A percentile compares a stretch with the other conserved stretches of the same genome.
phyloP scores from a whole-genome alignment of 2,888 invertebrate species.

The Julus scanicus region DNA sequence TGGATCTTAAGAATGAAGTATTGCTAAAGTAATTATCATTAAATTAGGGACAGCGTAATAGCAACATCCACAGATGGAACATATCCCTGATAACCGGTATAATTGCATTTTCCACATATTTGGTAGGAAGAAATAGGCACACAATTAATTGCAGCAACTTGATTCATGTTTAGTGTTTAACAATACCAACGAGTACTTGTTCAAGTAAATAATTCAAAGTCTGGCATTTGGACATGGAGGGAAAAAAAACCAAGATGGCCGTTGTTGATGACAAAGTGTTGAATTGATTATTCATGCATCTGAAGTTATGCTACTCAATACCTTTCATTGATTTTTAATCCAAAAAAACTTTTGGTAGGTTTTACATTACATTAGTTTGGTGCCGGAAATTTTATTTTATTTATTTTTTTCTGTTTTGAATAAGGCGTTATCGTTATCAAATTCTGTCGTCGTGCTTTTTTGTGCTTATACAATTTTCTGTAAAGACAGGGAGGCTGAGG shows the following conservation, averaged over 20 bases:
- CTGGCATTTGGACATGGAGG: background rate
- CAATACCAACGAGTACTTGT: background rate
- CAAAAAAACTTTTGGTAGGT: background rate
- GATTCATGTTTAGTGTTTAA: background rate
- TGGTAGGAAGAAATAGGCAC: background rate
- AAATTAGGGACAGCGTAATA: background rate
- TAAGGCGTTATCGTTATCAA: constrained; percentile 7
- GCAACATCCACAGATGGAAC: background rate
- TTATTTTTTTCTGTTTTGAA: background rate
- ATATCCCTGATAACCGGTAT: background rate
- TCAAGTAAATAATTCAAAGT: background rate
- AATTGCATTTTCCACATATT: background rate
- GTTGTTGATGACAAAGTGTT: background rate
- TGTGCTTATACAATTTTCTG: background rate
- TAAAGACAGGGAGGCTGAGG: background rate
- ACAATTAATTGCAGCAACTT: background rate
- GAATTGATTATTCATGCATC: background rate
- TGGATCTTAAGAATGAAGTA: background rate
- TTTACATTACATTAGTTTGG: background rate
- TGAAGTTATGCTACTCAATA: background rate
- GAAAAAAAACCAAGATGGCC: background rate
- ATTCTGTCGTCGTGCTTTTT: background rate
- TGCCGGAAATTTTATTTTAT: background rate
- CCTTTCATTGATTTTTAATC: constrained; percentile 1
- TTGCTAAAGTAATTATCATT: background rate